Evolutionary conservation across 2,888 invertebrate species (phyloP), one percentile per base, ranked within the genome.

Genomic region (Arrhopalites spinosus): DNA sequence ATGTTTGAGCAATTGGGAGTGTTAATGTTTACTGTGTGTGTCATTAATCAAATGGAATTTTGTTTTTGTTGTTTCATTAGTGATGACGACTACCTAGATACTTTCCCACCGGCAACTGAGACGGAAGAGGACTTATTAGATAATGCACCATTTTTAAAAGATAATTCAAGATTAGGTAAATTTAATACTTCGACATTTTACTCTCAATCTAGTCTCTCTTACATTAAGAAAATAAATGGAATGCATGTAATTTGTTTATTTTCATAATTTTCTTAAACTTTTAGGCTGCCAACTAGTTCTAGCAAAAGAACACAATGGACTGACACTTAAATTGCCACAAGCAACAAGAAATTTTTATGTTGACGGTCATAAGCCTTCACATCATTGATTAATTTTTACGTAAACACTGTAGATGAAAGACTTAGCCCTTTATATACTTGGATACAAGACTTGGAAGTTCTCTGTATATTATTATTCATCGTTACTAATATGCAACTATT

Each of bases 111-210:
- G 68, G 90, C 98, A 0, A 90, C 92, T 67, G 98, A 98, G 85
- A 93, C 94, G 83, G 99, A 99, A 86, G 98, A 99, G 83, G 99
- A 99, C 86, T 88, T 99, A 83, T 87, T 99, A 82, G 98, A 98
- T 86, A 91, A 97, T 91, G 99, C 99, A 0, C 96, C 97, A 15
- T 96, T 96, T 87, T 88, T 98, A 59, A 94, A 93, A 85, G 93
- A 95, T 87, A 98, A 96, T 85, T 99, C 98, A 73, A 90, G 82
- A 76, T 50, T 81, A 73, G 79, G 79, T 79, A 66, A 30, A 20
- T n/a, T 75, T 70, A 27, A 17, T 5, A 29, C 23, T 23, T 29
- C 29, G 72, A 20, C 30, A 25, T 53, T n/a, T 23, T 29, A 45
- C 56, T 61, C 20, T 29, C 61, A 50, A 66, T 25, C 47, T 43